A percentile compares a stretch with the other conserved stretches of the same genome.
phyloP scores from a whole-genome alignment of 2,797 vertebrate genomes.

The Hypotaenidia okinawae region DNA sequence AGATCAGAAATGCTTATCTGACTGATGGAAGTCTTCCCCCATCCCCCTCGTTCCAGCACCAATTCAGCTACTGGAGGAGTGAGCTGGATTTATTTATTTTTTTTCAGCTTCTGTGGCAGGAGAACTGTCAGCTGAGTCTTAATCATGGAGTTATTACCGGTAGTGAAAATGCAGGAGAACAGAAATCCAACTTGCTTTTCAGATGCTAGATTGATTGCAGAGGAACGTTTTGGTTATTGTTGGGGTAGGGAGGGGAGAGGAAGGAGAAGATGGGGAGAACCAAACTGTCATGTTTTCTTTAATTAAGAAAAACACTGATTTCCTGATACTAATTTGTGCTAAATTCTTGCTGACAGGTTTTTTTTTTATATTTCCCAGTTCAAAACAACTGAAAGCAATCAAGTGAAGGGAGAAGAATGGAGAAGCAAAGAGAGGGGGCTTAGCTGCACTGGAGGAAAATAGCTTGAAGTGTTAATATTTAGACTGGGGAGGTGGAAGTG shows the following conservation, averaged over 20 bases:
- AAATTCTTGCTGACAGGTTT: neutral
- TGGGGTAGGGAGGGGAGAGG: neutral
- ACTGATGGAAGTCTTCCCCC: neutral
- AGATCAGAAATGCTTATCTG: neutral
- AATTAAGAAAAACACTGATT: conserved; percentile 42
- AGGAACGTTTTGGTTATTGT: conserved; percentile 17
- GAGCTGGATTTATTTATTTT: conserved; percentile 9
- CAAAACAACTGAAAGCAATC: conserved; percentile 38
- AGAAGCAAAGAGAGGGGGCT: conserved; percentile 10
- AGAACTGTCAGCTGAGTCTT: conserved; percentile 50
- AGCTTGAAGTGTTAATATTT: neutral
- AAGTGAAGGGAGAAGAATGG: conserved; percentile 7
- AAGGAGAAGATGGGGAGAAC: conserved; percentile 22
- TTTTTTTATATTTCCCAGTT: conserved; percentile 2
- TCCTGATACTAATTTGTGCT: conserved; percentile 35
- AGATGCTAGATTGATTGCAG: conserved; percentile 1
- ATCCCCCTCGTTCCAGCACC: neutral
- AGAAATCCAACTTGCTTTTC: conserved; percentile 41
- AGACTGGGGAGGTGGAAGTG: neutral
- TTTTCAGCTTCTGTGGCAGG: conserved; percentile 15
- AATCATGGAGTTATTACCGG: conserved; percentile 57
- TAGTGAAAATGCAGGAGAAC: conserved; percentile 6
- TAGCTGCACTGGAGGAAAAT: neutral
- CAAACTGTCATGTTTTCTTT: conserved; percentile 19
- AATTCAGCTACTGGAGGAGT: conserved; percentile 41